A percentile compares a stretch with the other conserved stretches of the same genome.
Evolutionary conservation across 1,140 invertebrate species (phyloP).

Genomic region (Vanessa atalanta): DNA sequence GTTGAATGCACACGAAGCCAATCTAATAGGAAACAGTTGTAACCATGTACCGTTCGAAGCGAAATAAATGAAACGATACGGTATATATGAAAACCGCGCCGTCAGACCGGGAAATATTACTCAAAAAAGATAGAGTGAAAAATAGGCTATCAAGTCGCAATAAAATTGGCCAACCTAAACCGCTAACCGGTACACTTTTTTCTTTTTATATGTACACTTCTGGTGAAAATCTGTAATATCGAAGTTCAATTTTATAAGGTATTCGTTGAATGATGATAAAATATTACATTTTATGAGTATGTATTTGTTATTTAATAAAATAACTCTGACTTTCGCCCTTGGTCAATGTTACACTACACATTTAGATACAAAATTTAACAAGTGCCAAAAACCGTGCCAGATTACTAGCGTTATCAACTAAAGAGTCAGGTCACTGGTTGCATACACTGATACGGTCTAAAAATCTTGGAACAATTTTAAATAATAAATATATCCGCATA

Average conservation of each 20-base stretch:
- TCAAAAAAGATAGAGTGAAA: slow-evolving; percentile 8
- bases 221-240: not conserved
- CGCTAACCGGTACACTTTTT: not conserved
- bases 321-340: no score
- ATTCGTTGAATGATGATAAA: no score
- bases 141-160: slow-evolving; percentile 7
- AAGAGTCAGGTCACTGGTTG: no score
- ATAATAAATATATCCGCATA: no score
- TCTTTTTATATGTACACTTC: not conserved
- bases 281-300: no score
- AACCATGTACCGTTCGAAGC: not conserved
- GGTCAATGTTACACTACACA: no score
- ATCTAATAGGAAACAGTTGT: not conserved
- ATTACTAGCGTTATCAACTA: no score
- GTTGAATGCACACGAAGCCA: not conserved
- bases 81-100: not conserved
- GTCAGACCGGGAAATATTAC: not conserved
- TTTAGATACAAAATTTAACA: no score
- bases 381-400: no score
- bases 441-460: no score
- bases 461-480: no score
- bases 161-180: not conserved
- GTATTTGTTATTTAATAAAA: no score
- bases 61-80: slow-evolving; percentile 2
- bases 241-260: not conserved